Evolutionary conservation across 2,888 invertebrate genomes (phyloP).

Genomic region (Ennomos fuscantarius): DNA sequence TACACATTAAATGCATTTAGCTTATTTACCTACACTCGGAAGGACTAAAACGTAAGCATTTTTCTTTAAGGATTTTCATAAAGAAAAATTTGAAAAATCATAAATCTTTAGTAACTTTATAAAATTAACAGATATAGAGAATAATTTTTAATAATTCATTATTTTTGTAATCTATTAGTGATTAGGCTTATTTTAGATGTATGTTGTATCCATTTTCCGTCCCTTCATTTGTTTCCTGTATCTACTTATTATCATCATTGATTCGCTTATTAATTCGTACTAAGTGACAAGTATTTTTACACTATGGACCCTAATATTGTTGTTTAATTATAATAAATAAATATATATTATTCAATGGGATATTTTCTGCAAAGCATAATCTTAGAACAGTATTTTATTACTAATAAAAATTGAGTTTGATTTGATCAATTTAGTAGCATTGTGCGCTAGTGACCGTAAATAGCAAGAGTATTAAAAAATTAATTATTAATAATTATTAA

Average conservation of each 20-base stretch:
- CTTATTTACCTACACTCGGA: not conserved
- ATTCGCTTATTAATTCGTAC: not conserved
- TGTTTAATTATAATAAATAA: slow-evolving; percentile 20
- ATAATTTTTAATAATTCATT: slow-evolving; percentile 5
- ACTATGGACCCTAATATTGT: slow-evolving; percentile 16
- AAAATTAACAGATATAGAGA: not conserved
- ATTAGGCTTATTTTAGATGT: slow-evolving; percentile 2
- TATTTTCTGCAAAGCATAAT: slow-evolving; percentile 15
- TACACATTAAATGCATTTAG: slow-evolving; percentile 27
- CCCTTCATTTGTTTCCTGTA: slow-evolving; percentile 17
- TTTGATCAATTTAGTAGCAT: too few species aligned
- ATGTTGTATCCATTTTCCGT: slow-evolving; percentile 21
- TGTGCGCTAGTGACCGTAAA: too few species aligned
- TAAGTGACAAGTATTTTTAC: slow-evolving; percentile 18
- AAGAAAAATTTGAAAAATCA: slow-evolving; percentile 6
- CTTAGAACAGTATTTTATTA: slow-evolving; percentile 12
- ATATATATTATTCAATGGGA: slow-evolving; percentile 4
- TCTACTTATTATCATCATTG: slow-evolving; percentile 4
- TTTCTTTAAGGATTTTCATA: slow-evolving; percentile 1
- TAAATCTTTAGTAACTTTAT: not conserved
- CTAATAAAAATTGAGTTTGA: not conserved
- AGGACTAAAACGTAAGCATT: not conserved
- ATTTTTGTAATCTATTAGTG: slow-evolving; percentile 19
- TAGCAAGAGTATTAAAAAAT: not conserved
- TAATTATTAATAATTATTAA: not conserved